Conservation (phyloP, 2,888 invertebrate species). For the Trichopria drosophilae region DNA sequence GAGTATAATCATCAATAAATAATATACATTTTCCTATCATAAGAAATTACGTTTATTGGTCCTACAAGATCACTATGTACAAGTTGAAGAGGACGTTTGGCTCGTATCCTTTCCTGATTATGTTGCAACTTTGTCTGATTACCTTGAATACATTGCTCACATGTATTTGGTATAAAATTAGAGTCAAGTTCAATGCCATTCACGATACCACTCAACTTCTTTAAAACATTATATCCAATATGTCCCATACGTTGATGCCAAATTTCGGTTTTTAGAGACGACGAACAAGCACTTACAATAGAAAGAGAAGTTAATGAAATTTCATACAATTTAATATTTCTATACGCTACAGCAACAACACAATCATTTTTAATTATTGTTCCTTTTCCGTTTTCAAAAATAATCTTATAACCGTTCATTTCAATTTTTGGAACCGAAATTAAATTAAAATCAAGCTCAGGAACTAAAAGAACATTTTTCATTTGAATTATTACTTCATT, state of each 20-base stretch:
- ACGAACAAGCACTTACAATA: slow-evolving; percentile 1
- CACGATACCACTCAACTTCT: slow-evolving; percentile 12
- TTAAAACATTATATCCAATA: slow-evolving; percentile 22
- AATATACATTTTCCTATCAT: slow-evolving; percentile 32
- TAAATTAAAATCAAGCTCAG: slow-evolving; percentile 32
- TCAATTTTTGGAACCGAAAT: slow-evolving; percentile 38
- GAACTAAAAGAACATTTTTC: slow-evolving; percentile 33
- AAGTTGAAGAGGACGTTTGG: slow-evolving; percentile 33
- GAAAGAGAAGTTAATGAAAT: slow-evolving; percentile 1
- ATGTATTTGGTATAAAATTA: slow-evolving; percentile 13
- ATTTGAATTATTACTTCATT: no score
- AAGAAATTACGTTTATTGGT: slow-evolving; percentile 37
- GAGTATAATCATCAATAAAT: slow-evolving; percentile 44
- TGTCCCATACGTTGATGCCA: slow-evolving; percentile 37
- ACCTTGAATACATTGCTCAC: slow-evolving; percentile 33
- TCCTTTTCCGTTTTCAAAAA: slow-evolving; percentile 37
- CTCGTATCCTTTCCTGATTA: slow-evolving; percentile 27
- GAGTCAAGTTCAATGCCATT: slow-evolving; percentile 26
- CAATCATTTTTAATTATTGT: slow-evolving; percentile 29
- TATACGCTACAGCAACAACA: slow-evolving; percentile 24
- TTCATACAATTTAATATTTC: slow-evolving; percentile 24
- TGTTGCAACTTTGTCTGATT: slow-evolving; percentile 32
- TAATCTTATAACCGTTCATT: slow-evolving; percentile 33
- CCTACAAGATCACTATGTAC: slow-evolving; percentile 42
- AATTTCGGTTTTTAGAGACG: slow-evolving; percentile 4